Evolutionary conservation across 2,888 invertebrate species (phyloP).

Genomic region (Diarsia brunnea): DNA sequence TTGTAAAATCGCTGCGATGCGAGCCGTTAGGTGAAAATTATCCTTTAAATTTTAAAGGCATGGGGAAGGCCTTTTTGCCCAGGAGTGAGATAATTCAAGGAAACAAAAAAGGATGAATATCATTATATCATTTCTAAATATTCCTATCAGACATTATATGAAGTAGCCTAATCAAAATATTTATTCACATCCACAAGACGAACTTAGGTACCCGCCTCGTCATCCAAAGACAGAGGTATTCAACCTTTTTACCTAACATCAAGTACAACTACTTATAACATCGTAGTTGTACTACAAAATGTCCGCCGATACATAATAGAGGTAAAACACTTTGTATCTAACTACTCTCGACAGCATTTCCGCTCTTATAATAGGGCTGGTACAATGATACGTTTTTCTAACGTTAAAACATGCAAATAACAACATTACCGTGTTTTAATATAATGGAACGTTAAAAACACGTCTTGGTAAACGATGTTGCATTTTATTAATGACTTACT

Average conservation of each 20-base stretch:
- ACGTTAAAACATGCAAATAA: neutral
- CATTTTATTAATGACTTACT: neutral
- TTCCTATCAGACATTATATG: neutral
- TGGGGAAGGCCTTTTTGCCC: neutral
- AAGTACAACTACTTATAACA: slow-evolving; percentile 10
- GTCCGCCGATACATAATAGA: slow-evolving; percentile 57
- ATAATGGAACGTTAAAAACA: neutral
- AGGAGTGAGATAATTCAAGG: neutral
- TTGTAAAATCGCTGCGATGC: too few relatives aligned
- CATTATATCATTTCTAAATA: neutral
- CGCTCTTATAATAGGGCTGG: slow-evolving; percentile 49
- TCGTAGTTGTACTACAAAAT: slow-evolving; percentile 24
- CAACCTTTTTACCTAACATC: neutral
- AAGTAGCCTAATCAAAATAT: neutral
- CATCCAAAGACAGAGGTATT: neutral
- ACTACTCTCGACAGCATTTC: slow-evolving; percentile 51
- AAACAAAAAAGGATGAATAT: neutral
- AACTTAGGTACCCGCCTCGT: neutral
- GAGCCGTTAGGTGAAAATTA: too few relatives aligned
- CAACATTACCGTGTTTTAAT: neutral
- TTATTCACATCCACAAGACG: neutral
- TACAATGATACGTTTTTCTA: neutral
- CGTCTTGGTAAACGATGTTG: neutral
- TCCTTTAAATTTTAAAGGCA: neutral
- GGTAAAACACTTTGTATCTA: slow-evolving; percentile 42